phyloP scores from a whole-genome alignment of 1,140 invertebrate species.

The Meloidogyne hapla region DNA sequence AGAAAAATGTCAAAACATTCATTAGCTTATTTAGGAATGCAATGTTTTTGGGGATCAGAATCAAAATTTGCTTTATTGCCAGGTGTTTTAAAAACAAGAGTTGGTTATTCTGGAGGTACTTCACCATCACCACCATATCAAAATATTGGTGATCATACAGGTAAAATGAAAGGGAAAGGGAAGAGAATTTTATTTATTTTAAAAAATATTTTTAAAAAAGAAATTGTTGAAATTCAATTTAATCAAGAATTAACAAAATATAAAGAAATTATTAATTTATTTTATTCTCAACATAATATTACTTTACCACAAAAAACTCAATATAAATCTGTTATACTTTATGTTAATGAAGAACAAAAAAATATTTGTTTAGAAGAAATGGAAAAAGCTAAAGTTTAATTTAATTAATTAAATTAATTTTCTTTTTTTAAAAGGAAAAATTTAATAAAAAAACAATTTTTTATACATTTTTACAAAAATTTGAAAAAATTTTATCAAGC shows the following conservation, averaged over 20 bases:
- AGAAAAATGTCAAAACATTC: background rate
- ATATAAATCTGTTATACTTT: slow-evolving; percentile 89
- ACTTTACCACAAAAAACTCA: slow-evolving; percentile 78
- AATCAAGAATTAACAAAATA: slow-evolving; percentile 78
- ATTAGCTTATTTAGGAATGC: slow-evolving; percentile 88
- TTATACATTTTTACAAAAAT: slow-evolving; percentile 55
- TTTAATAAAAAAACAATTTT: slow-evolving; percentile 34
- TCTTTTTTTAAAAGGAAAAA: slow-evolving; percentile 33
- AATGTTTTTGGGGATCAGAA: slow-evolving; percentile 92
- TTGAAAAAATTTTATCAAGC: slow-evolving; percentile 61
- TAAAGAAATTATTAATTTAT: slow-evolving; percentile 75
- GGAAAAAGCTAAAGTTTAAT: slow-evolving; percentile 49
- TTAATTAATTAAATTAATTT: background rate
- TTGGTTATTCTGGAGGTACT: slow-evolving; percentile 88
- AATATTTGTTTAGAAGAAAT: slow-evolving; percentile 74
- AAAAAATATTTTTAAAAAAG: slow-evolving; percentile 66
- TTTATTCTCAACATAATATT: slow-evolving; percentile 89
- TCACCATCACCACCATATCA: slow-evolving; percentile 79
- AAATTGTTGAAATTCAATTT: slow-evolving; percentile 85
- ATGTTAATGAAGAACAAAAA: slow-evolving; percentile 83
- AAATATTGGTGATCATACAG: slow-evolving; percentile 69
- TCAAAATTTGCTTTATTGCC: slow-evolving; percentile 79
- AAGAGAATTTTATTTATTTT: background rate
- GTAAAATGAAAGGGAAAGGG: slow-evolving; percentile 69
- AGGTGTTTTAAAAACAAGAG: slow-evolving; percentile 83